phyloP scores from a whole-genome alignment of 2,888 invertebrate genomes.

The Fragum whitleyi region DNA sequence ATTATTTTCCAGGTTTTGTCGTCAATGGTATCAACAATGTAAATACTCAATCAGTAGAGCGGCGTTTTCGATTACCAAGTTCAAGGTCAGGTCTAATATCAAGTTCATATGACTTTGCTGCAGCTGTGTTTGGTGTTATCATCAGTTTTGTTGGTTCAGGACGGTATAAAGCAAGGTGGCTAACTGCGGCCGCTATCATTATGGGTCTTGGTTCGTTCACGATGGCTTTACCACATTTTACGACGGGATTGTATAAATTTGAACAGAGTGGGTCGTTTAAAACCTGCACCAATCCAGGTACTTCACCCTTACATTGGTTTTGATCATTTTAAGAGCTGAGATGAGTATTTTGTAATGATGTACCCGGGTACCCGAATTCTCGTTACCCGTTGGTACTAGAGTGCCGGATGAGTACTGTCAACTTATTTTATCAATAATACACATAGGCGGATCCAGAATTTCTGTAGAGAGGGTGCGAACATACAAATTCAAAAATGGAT shows the following conservation, averaged over 20 bases:
- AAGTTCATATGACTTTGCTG: constrained; percentile 82
- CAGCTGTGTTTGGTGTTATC: constrained; percentile 79
- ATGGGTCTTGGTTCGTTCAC: constrained; percentile 90
- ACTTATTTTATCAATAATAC: not conserved
- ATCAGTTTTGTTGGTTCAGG: constrained; percentile 78
- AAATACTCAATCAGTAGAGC: constrained; percentile 81
- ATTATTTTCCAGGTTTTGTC: constrained; percentile 82
- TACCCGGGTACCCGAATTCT: no score
- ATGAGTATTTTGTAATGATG: no score
- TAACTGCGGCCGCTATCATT: constrained; percentile 91
- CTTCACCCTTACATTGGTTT: no score
- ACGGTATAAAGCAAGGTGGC: constrained; percentile 87
- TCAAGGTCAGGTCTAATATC: constrained; percentile 80
- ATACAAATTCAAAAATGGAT: no score
- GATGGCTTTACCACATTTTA: constrained; percentile 93
- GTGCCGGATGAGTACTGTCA: no score
- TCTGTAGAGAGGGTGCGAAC: no score
- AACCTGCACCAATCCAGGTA: constrained; percentile 35
- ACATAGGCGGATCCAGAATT: not conserved
- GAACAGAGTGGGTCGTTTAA: constrained; percentile 63
- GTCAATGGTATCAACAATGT: constrained; percentile 83
- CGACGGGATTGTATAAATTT: constrained; percentile 89
- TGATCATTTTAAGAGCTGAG: no score
- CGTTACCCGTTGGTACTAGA: no score
- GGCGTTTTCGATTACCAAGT: constrained; percentile 80